A percentile compares a stretch with the other conserved stretches of the same genome.
phyloP scores from a whole-genome alignment of 2,113 vertebrate genomes.

The Varanus komodoensis region DNA sequence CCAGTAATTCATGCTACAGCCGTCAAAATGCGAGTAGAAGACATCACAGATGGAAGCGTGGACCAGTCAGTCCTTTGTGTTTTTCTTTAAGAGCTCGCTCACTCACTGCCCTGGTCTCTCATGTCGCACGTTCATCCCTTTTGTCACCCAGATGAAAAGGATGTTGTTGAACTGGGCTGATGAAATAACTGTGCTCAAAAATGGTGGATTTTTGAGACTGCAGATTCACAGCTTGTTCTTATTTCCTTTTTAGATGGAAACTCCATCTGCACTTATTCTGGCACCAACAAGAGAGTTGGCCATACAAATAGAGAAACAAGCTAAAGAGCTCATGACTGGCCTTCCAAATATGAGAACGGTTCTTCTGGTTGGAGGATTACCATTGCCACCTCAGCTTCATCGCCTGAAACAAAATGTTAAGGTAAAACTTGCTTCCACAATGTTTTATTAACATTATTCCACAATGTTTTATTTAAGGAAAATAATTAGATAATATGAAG shows the following conservation, averaged over 20 bases:
- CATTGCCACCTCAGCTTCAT: slow-evolving; percentile 91
- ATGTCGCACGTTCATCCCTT: not conserved
- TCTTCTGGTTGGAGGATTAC: slow-evolving; percentile 93
- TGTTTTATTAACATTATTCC: accelerated
- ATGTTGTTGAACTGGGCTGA: not conserved
- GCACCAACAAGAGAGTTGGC: slow-evolving; percentile 95
- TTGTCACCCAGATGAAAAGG: not conserved
- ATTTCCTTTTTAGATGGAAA: slow-evolving; percentile 61
- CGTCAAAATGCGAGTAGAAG: too few relatives aligned
- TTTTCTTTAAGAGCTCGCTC: not conserved
- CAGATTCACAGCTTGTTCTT: not conserved
- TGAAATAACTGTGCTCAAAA: not conserved
- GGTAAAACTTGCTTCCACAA: slow-evolving; percentile 68
- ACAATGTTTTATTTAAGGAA: not conserved
- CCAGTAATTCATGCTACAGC: not conserved
- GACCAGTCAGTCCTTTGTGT: not conserved
- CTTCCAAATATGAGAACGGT: slow-evolving; percentile 92
- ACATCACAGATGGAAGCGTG: not conserved
- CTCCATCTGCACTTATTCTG: slow-evolving; percentile 85
- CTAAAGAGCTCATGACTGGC: slow-evolving; percentile 89
- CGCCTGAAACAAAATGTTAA: slow-evolving; percentile 90
- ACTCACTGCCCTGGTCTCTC: not conserved
- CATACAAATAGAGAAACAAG: slow-evolving; percentile 94
- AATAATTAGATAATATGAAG: not conserved
- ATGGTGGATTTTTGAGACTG: slow-evolving; percentile 15